A percentile compares a stretch with the other conserved stretches of the same genome.
These are phyloP conservation scores for Sebastes matsubarae DNA, from an alignment of 2,797 vertebrate genomes.

Conservation along the genomic window DNA sequence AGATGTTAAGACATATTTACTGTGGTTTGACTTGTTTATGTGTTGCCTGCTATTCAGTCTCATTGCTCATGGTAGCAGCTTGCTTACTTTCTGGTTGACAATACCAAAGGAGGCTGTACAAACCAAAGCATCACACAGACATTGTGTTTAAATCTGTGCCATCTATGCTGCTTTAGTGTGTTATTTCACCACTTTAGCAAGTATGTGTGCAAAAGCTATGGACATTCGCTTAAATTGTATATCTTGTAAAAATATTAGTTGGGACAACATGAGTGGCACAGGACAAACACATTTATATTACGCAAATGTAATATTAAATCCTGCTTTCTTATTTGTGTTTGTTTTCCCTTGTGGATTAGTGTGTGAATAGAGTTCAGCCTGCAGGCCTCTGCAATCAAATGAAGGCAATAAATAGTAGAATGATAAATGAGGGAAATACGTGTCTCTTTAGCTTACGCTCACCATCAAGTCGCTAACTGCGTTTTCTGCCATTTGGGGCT, in stretches of 20 bases:
- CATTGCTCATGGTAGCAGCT: slow-evolving; percentile 2
- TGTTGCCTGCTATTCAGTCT: neutral
- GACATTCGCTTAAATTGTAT: neutral
- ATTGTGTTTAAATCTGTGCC: neutral
- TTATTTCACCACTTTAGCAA: neutral
- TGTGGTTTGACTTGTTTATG: slow-evolving; percentile 2
- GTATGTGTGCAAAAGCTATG: neutral
- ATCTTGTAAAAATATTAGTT: neutral
- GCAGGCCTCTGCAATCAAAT: neutral
- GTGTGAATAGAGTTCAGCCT: neutral
- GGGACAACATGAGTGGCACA: neutral
- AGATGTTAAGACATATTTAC: neutral
- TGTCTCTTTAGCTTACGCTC: neutral
- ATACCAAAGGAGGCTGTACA: neutral
- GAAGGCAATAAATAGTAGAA: neutral
- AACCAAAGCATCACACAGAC: neutral
- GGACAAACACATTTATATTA: neutral
- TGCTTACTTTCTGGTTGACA: slow-evolving; percentile 9
- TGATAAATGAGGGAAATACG: neutral
- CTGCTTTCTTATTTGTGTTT: neutral
- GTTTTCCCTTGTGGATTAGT: neutral
- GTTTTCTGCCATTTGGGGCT: neutral
- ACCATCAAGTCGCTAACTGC: neutral
- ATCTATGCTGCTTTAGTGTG: neutral
- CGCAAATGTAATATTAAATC: neutral